Base-by-base conservation (phyloP, 2,888 invertebrate species). In the Conus canariensis region DNA sequence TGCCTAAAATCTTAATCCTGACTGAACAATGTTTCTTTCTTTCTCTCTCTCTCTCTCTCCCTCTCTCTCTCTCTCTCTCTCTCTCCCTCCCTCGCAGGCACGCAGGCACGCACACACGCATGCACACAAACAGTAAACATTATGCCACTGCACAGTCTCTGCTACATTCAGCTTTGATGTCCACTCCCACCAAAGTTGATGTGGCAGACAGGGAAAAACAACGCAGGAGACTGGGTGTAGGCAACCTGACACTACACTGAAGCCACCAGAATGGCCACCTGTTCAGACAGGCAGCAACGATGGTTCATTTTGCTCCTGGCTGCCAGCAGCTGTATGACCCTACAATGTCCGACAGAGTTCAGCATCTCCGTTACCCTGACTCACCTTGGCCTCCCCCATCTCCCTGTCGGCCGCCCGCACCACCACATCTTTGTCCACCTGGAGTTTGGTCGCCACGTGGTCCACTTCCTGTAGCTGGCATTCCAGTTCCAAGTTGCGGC, bases 321-420 rank as follows among this genome's bases (percentile, higher is more conserved):
- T 45, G 45, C 45, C 45, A 45, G 45, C 45, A 45, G 45, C 45
- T 45, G 45, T 45, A 4, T 45, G 45, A 45, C 45, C 45, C 45
- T 45, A 45, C 45, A 45, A 45, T 45, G 45, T 45, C 45, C 4
- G 45, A 45, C 45, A 45, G 45, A 45, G 2, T 4, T 45, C 45
- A 45, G 45, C 4, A 4, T 45, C 45, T 45, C 45, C 4, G 45
- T 45, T 45, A 45, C 45, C 45, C 45, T 45, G 45, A 2, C 85
- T 30, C 64, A 94, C 93, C 94, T 95, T 95, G 25, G 95, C 95
- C 67, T 95, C 95, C 25, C 25, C 91, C 93, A 96, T 94, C 91
- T 96, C 96, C 87, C 93, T 90, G 91, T 96, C 96, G 16, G 95
- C 96, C 7, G 94, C 94, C 70, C 94, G 93, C 9, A 96, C 92